Base-by-base conservation (phyloP, 2,888 invertebrate genomes). In the Dascillus cervinus region DNA sequence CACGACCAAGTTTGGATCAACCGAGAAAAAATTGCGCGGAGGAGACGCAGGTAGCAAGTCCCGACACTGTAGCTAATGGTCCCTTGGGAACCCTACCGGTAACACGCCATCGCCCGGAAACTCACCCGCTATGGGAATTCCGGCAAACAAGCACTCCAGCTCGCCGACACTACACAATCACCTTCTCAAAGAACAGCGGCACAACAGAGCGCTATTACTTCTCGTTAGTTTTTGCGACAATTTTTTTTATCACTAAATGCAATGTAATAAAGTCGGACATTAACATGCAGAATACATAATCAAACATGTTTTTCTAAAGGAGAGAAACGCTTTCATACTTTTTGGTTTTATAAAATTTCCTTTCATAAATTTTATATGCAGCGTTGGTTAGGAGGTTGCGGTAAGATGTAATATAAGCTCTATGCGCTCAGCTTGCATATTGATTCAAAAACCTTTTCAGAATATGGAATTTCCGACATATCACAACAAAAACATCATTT, bases 351-450 rank as follows among this genome's bases (percentile, higher is more conserved):
- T 25, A 32, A 52, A 49, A 49, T 53, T 51, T 50, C 43, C 44
- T 52, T 53, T 52, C 50, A 53, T 53, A 53, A 53, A 55, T 53
- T 53, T 53, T 54, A 53, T 53, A 54, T 51, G 49, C 50, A 44
- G 44, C 40, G 47, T 43, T 37, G 47, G 47, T 40, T 44, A 42
- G 45, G 44, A 38, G 35, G 38, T 22, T 43, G 39, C 29, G 35
- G 41, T 32, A 40, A 46, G 45, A 42, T 32, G 46, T 47, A 51
- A 51, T 51, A 51, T 49, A 45, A 50, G 48, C 45, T 43, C 37
- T 38, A 39, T 38, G 41, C 39, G 37, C 39, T 38, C 32, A 37
- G 39, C 39, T 30, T 44, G 44, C 42, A 46, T 46, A 46, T 47
- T 47, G 47, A 47, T 47, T 47, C 39, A 30, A 27, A 40, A 44